These are phyloP conservation scores for Schizotus pectinicornis DNA, from an alignment of 2,888 invertebrate genomes.

Conservation along the genomic window DNA sequence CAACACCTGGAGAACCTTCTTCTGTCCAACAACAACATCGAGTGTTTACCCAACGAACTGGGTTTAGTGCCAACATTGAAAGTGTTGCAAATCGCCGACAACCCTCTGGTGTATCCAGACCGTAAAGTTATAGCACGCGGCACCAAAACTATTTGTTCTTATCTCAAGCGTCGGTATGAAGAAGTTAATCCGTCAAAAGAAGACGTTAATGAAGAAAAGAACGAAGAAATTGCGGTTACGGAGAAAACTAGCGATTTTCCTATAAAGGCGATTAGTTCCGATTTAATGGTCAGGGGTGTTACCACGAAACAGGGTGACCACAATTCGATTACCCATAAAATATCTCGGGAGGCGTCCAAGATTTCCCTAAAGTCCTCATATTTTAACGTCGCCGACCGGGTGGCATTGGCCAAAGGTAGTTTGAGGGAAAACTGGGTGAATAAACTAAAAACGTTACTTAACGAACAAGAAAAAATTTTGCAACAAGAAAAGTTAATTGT, in stretches of 20 bases:
- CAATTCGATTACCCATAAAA: constrained; percentile 46
- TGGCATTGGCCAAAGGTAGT: constrained; percentile 9
- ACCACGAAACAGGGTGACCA: constrained; percentile 30
- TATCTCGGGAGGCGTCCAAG: constrained; percentile 50
- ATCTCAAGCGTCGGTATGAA: constrained; percentile 48
- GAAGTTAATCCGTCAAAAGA: constrained; percentile 10
- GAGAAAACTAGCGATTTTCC: constrained; percentile 1
- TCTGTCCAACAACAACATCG: constrained; percentile 67
- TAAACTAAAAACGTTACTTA: constrained; percentile 64
- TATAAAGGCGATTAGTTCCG: not conserved
- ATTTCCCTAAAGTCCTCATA: constrained; percentile 57
- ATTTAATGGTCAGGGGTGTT: constrained; percentile 1
- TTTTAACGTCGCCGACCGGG: constrained; percentile 51
- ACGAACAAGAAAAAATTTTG: constrained; percentile 63
- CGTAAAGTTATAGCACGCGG: constrained; percentile 63
- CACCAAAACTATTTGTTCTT: constrained; percentile 49
- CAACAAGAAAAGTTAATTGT: constrained; percentile 66
- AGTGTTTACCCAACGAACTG: constrained; percentile 67
- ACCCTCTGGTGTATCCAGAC: constrained; percentile 67
- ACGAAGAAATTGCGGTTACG: constrained; percentile 19
- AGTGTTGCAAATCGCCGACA: constrained; percentile 67
- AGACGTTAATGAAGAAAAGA: constrained; percentile 2
- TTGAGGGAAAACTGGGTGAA: constrained; percentile 62
- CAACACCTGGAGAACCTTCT: constrained; percentile 66
- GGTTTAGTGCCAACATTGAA: constrained; percentile 64